Evolutionary conservation across 1,140 invertebrate genomes (phyloP).

Genomic region (Rhagoletis zephyria): DNA sequence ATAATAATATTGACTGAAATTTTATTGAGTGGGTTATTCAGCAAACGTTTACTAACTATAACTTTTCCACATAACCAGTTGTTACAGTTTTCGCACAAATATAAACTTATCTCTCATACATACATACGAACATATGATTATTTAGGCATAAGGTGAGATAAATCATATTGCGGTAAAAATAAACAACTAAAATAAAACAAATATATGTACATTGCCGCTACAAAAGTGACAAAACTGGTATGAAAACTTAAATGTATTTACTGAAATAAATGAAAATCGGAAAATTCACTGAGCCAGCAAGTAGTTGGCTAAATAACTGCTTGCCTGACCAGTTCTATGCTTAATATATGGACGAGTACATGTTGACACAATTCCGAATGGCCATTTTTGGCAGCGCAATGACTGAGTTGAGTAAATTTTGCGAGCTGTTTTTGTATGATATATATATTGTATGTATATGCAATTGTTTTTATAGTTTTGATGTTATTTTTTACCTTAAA

Average conservation of each 20-base stretch:
- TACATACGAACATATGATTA: no score
- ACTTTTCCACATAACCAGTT: background rate
- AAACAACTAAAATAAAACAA: no score
- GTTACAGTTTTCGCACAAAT: constrained; percentile 6
- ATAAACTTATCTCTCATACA: no score
- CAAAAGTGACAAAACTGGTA: background rate
- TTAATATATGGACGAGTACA: constrained; percentile 8
- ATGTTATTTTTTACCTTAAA: background rate
- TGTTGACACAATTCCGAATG: constrained; percentile 41
- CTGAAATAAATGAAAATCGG: constrained; percentile 25
- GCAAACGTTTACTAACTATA: background rate
- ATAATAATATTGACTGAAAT: background rate
- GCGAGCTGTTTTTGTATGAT: no score
- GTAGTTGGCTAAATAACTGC: background rate
- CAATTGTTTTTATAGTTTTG: no score
- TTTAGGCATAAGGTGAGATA: no score
- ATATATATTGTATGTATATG: no score
- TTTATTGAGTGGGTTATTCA: constrained; percentile 32
- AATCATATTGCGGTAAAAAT: no score
- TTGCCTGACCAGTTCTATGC: constrained; percentile 10
- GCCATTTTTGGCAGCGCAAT: constrained; percentile 20
- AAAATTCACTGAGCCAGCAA: background rate
- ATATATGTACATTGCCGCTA: background rate
- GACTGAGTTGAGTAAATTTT: background rate
- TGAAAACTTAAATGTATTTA: background rate